These are phyloP conservation scores for Chrysolina haemoptera DNA, from an alignment of 2,888 invertebrate genomes.

Conservation along the genomic window DNA sequence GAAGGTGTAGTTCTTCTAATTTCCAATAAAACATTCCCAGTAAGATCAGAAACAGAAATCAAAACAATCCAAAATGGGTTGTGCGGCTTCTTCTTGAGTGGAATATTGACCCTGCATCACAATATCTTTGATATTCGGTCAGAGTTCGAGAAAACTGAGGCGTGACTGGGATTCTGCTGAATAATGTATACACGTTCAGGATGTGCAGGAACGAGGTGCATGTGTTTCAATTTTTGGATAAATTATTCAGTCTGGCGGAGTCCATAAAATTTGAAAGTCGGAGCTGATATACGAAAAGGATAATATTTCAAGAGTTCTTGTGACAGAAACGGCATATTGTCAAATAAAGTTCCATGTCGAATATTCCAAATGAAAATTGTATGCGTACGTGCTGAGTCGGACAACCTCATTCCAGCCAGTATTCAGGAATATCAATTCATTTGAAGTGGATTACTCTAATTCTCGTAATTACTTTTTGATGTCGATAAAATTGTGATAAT, in stretches of 20 bases:
- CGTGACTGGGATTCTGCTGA: neutral
- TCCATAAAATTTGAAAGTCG: slow-evolving; percentile 36
- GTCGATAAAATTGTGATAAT: too few species aligned
- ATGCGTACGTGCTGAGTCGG: slow-evolving; percentile 1
- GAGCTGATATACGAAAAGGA: slow-evolving; percentile 36
- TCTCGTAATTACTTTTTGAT: too few species aligned
- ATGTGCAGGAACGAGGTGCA: slow-evolving; percentile 30
- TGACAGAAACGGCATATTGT: slow-evolving; percentile 40
- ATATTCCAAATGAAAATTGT: slow-evolving; percentile 21
- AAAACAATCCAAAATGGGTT: too few species aligned
- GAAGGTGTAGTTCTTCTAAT: too few species aligned
- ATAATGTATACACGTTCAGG: neutral
- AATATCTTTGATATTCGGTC: neutral
- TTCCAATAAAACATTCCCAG: too few species aligned
- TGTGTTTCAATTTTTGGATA: slow-evolving; percentile 51
- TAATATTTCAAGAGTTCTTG: slow-evolving; percentile 42
- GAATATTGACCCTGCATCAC: neutral
- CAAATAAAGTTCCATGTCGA: slow-evolving; percentile 25
- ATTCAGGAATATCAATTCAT: neutral
- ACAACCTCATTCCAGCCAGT: neutral
- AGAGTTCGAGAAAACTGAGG: neutral
- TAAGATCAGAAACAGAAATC: too few species aligned
- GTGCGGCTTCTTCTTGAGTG: neutral
- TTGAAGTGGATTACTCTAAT: neutral
- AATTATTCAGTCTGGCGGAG: slow-evolving; percentile 47